phyloP scores from a whole-genome alignment of 2,113 vertebrate genomes.

The Oryzias celebensis region DNA sequence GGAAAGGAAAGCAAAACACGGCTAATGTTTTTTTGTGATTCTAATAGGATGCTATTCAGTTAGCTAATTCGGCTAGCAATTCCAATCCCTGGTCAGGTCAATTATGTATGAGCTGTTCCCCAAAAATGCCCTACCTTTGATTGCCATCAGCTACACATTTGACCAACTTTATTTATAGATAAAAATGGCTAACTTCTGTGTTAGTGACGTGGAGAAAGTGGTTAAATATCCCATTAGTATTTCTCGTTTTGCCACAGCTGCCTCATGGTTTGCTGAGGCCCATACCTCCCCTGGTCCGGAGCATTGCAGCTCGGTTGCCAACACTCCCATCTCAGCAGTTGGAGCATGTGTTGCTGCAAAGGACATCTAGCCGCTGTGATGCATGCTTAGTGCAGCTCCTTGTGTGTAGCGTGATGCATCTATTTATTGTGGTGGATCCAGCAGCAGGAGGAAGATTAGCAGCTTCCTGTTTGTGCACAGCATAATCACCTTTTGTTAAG shows the following conservation, averaged over 20 bases:
- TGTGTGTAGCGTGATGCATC: neutral
- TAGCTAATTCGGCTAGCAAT: constrained; percentile 51
- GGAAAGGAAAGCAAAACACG: neutral
- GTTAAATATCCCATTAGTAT: no score
- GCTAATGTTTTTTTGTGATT: neutral
- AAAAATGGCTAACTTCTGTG: no score
- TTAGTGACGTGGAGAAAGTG: no score
- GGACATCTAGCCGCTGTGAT: neutral
- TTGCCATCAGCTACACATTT: constrained; percentile 1
- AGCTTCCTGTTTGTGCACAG: neutral
- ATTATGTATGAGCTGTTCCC: constrained; percentile 17
- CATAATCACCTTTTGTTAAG: neutral
- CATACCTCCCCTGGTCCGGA: constrained; percentile 14
- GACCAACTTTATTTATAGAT: no score
- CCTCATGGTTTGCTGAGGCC: constrained; percentile 29
- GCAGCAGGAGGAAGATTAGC: constrained; percentile 12
- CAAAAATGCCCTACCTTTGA: constrained; percentile 7
- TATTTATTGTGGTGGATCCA: neutral
- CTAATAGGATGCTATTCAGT: constrained; percentile 11
- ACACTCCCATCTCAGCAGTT: neutral
- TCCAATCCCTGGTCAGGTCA: constrained; percentile 6
- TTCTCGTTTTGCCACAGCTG: no score
- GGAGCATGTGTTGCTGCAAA: constrained; percentile 1
- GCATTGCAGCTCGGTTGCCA: constrained; percentile 13
- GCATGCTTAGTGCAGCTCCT: constrained; percentile 5